Evolutionary conservation across 2,888 invertebrate genomes (phyloP).

Genomic region (Yponomeuta cagnagella): DNA sequence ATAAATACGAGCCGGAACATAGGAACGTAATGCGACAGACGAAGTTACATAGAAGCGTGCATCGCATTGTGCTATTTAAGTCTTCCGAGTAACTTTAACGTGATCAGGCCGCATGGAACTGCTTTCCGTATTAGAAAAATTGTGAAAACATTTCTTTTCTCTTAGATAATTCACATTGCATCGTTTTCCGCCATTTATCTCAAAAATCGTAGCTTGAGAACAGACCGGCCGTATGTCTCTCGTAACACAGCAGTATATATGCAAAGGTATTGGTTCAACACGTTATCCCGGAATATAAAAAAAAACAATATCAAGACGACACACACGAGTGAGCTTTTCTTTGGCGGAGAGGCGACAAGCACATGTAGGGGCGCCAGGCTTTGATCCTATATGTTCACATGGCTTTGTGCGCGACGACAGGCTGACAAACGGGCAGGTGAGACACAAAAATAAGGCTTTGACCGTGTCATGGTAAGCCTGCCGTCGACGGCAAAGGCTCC

Average conservation of each 20-base stretch:
- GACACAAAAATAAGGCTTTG: constrained; percentile 75
- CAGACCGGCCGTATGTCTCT: too few species aligned
- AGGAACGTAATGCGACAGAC: constrained; percentile 45
- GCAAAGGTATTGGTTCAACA: constrained; percentile 5
- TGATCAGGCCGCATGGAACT: neutral
- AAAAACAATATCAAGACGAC: neutral
- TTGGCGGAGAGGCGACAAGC: neutral
- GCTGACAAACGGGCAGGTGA: constrained; percentile 71
- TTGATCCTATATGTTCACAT: constrained; percentile 29
- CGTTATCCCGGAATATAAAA: constrained; percentile 1
- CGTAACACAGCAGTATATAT: too few species aligned
- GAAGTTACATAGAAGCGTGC: neutral
- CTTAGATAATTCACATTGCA: neutral
- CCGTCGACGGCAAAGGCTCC: constrained; percentile 72
- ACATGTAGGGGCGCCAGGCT: constrained; percentile 2
- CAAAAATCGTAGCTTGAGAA: too few species aligned
- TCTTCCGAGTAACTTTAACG: neutral
- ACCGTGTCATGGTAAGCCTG: constrained; percentile 74
- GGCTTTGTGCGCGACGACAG: constrained; percentile 65
- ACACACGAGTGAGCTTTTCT: constrained; percentile 7
- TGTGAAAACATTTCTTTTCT: too few species aligned
- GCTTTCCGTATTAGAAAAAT: neutral
- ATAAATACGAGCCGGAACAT: constrained; percentile 58
- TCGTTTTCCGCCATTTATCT: neutral
- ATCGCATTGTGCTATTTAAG: neutral